These are phyloP conservation scores for Dendrophyllia cribrosa DNA, from an alignment of 64 coral and sea anemone species.

Conservation along the genomic window DNA sequence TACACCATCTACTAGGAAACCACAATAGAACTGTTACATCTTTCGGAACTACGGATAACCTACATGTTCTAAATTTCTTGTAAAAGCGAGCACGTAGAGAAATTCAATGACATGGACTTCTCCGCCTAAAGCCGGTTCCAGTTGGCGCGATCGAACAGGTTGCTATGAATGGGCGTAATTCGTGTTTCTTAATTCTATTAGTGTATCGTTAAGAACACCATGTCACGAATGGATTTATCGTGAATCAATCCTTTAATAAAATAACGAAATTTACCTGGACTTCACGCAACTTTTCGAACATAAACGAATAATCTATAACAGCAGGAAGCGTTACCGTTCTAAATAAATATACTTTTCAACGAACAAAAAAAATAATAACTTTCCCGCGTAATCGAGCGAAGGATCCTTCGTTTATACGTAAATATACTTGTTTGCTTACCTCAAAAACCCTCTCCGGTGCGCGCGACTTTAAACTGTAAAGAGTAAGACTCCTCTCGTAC, in stretches of 20 bases:
- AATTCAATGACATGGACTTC: not conserved
- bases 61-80: not conserved
- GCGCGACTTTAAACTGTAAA: not conserved
- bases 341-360: constrained; percentile 14
- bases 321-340: not conserved
- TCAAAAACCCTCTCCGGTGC: not conserved
- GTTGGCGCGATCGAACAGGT: not conserved
- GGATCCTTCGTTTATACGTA: not conserved
- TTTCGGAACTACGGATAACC: not conserved
- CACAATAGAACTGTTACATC: not conserved
- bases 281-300: not conserved
- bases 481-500: not conserved
- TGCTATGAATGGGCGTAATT: not conserved
- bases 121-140: not conserved
- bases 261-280: not conserved
- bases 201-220: not conserved
- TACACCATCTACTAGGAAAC: not conserved
- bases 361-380: not conserved
- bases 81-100: not conserved
- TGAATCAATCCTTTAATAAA: not conserved
- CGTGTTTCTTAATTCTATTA: not conserved
- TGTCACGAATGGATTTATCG: not conserved
- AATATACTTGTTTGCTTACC: constrained; percentile 61
- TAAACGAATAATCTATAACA: not conserved
- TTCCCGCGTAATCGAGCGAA: not conserved